phyloP scores from a whole-genome alignment of 2,113 vertebrate genomes.

The mouse (Mus musculus) region DNA sequence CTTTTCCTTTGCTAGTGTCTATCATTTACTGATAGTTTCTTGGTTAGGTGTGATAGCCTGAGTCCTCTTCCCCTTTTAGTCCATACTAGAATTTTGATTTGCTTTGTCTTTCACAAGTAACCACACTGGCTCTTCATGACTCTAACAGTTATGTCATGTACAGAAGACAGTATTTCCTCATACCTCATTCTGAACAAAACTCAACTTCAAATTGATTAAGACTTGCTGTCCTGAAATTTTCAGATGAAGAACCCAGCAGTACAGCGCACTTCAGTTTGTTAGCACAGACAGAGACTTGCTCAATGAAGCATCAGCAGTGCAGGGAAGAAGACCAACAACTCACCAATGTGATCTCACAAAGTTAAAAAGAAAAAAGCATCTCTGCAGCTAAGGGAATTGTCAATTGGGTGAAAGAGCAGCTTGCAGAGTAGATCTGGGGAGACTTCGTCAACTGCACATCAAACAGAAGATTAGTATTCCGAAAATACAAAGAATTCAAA shows the following conservation, averaged over 20 bases:
- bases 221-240: neutral
- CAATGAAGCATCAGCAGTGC: neutral
- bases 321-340: neutral
- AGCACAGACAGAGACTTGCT: neutral
- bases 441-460: rapidly evolving
- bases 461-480: neutral
- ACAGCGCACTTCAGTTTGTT: neutral
- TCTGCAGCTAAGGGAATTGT: no score
- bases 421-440: neutral
- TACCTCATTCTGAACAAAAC: neutral
- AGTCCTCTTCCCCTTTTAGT: neutral
- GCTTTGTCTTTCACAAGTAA: neutral
- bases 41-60: neutral
- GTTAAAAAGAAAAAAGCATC: no score
- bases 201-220: neutral
- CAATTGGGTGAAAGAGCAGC: neutral
- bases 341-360: neutral
- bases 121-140: neutral
- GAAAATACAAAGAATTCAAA: no score
- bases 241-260: no score
- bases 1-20: neutral
- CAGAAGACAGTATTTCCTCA: neutral
- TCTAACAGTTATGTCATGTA: neutral
- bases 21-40: neutral
- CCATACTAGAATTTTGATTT: neutral